phyloP scores from a whole-genome alignment of 2,888 invertebrate species.

The Luperina testacea region DNA sequence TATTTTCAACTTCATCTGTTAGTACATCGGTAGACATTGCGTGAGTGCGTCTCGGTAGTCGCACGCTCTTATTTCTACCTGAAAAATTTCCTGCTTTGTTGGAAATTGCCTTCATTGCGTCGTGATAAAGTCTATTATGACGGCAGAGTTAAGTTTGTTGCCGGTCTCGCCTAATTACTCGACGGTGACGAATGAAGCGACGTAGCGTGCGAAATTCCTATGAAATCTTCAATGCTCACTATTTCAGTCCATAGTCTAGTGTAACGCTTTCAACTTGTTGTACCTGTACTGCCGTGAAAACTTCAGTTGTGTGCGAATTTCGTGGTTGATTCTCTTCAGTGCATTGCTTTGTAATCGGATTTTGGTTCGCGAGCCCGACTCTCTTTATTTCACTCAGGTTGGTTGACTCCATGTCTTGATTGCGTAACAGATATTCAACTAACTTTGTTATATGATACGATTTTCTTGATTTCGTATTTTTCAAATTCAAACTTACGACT shows the following conservation, averaged over 20 bases:
- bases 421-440: conserved; percentile 28
- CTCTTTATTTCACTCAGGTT: conserved; percentile 45
- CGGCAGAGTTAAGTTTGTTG: conserved; percentile 62
- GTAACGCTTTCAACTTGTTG: conserved; percentile 71
- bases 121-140: conserved; percentile 62
- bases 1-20: conserved; percentile 76
- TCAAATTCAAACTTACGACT: conserved; percentile 7
- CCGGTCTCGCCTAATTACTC: conserved; percentile 79
- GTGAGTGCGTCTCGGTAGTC: conserved; percentile 80
- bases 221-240: conserved; percentile 80
- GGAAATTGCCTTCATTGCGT: conserved; percentile 16
- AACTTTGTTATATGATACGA: conserved; percentile 25
- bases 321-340: conserved; percentile 50
- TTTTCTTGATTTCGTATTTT: conserved; percentile 25
- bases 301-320: conserved; percentile 53
- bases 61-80: conserved; percentile 73
- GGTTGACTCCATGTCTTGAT: conserved; percentile 35
- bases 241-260: conserved; percentile 74
- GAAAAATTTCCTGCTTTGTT: neutral
- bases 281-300: conserved; percentile 61
- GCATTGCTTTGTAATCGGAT: conserved; percentile 52
- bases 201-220: conserved; percentile 85
- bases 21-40: conserved; percentile 80
- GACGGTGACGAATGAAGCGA: conserved; percentile 83
- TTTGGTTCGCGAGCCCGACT: conserved; percentile 12